phyloP scores from a whole-genome alignment of 1,140 invertebrate genomes.

The Philotrypesis tridentata region DNA sequence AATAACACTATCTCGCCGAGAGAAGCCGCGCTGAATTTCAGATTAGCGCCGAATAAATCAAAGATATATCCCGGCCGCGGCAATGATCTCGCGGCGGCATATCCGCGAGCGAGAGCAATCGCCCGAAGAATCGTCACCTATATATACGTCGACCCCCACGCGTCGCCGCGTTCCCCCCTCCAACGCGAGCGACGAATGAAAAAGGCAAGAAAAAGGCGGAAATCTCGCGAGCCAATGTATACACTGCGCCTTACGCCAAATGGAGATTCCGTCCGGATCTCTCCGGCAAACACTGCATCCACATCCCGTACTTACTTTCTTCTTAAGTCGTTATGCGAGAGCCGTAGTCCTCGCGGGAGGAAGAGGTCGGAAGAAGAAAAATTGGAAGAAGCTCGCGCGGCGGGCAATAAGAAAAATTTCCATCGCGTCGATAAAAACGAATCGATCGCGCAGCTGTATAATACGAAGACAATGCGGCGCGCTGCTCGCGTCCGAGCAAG shows the following conservation, averaged over 20 bases:
- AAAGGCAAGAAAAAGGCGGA: background rate
- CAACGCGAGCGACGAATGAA: background rate
- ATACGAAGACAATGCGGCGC: conserved; percentile 22
- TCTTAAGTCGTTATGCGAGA: conserved; percentile 17
- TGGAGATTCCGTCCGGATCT: conserved; percentile 45
- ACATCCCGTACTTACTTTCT: conserved; percentile 44
- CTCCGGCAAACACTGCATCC: background rate
- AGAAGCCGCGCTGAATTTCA: background rate
- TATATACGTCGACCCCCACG: too few relatives aligned
- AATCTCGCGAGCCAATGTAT: background rate
- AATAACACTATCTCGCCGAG: background rate
- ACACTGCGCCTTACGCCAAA: background rate
- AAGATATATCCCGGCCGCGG: background rate
- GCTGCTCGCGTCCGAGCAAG: background rate
- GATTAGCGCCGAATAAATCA: background rate
- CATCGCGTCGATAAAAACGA: background rate
- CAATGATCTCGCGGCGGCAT: background rate
- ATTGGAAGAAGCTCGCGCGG: background rate
- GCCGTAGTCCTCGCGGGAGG: too few relatives aligned
- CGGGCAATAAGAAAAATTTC: background rate
- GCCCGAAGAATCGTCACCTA: conserved; percentile 48
- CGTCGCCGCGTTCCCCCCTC: background rate
- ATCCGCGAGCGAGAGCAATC: too few relatives aligned
- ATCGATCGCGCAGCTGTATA: conserved; percentile 29
- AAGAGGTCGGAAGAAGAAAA: too few relatives aligned